Base-by-base conservation (phyloP, 2,113 vertebrate genomes). In the Peromyscus californicus region DNA sequence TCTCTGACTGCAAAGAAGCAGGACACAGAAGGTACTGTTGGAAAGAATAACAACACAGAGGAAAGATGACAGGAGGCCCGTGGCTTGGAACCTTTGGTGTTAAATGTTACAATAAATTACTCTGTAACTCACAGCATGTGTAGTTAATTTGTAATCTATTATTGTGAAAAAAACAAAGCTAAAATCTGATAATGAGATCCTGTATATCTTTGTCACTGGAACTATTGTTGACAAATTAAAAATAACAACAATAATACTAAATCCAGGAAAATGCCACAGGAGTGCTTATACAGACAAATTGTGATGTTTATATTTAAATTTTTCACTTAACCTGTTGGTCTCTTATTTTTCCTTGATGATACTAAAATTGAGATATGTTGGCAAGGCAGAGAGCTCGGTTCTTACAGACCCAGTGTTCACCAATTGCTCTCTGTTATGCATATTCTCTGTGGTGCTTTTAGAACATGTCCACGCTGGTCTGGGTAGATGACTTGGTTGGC, bases 71-170 rank as follows among this genome's bases (percentile, higher is more conserved):
- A 94, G 90, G 31, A 75, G 5, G 7, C 3, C 29, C 5, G 7
- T 57, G 79, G 75, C 69, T 86, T 57, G 61, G 78, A 70, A 91
- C 0, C 8, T 89, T 97, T 91, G 93, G 6, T 96, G 67, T 87
- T 90, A 94, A 92, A 95, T 67, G 10, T 83, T 95, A 85, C 74
- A 94, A 94, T 89, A 89, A 96, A 79, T 97, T 65, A 54, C 29
- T 21, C 22, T 83, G 33, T 45, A 61, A 93, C 94, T 97, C 59
- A 78, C 2, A 94, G 76, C 3, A 10, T 89, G 78, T 4, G 2
- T 69, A 76, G 75, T 96, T 57, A 94, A 54, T 87, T 91, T 76
- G 7, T 86, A 95, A 88, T 89, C 51, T 61, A 61, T 95, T 95
- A 96, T 95, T 95, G 90, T 26, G 7, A 24, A 31, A 92, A 92